Conservation (phyloP, 1,140 invertebrate species). For the Lasioglossum baleicum region DNA sequence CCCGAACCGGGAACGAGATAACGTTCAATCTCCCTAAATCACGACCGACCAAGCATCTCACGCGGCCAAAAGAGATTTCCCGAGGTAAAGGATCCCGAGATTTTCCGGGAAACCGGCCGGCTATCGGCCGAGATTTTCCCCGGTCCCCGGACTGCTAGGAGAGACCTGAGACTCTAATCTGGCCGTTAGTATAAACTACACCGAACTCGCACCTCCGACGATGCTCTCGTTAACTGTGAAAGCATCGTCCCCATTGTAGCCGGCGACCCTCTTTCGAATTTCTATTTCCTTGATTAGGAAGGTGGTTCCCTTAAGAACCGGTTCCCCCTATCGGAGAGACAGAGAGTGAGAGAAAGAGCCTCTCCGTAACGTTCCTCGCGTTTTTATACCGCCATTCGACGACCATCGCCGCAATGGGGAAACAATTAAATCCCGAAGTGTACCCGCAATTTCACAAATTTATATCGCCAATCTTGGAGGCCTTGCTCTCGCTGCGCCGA, state of each 20-base stretch:
- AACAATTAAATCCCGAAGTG: constrained; percentile 14
- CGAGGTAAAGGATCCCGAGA: constrained; percentile 10
- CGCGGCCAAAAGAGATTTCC: constrained; percentile 16
- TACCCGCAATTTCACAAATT: neutral
- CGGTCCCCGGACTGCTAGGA: neutral
- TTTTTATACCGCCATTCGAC: too few relatives aligned
- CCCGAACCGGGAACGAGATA: constrained; percentile 5
- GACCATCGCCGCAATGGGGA: neutral
- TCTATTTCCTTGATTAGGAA: constrained; percentile 45
- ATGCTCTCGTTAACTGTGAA: constrained; percentile 43
- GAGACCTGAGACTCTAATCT: constrained; percentile 34
- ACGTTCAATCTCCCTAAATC: constrained; percentile 21
- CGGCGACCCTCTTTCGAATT: constrained; percentile 43
- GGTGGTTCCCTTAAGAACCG: neutral
- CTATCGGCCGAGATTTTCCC: constrained; percentile 29
- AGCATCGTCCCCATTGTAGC: constrained; percentile 27
- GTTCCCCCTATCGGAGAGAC: too few relatives aligned
- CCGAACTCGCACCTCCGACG: constrained; percentile 31
- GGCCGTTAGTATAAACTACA: constrained; percentile 42
- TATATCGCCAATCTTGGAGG: neutral
- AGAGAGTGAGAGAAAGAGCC: too few relatives aligned
- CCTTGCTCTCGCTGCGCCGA: too few relatives aligned
- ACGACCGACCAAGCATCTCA: neutral
- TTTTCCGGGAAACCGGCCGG: constrained; percentile 5
- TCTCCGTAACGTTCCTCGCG: too few relatives aligned